Evolutionary conservation across 2,797 vertebrate species (phyloP), one percentile per base, ranked within the genome.

Genomic region (Falco columbarius): DNA sequence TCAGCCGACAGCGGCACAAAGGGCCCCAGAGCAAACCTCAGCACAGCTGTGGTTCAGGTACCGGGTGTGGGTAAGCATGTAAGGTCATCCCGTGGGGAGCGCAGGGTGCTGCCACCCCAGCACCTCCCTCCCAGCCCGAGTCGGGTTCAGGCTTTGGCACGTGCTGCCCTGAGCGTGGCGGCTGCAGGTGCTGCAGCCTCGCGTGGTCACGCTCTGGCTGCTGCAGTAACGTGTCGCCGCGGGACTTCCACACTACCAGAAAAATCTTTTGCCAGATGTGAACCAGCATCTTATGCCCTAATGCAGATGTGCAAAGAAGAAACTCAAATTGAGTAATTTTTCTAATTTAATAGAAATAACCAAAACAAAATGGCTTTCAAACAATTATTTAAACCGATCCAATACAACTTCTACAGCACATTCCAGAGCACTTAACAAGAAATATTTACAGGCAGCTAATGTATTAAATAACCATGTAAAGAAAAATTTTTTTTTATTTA

Each of bases 311-410:
- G 68, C 75, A 93, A 96, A 94, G 91, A 95, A 96, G 66, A 90
- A 97, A 97, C 97, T 97, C 97, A 27, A 96, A 90, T 93, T 95
- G 97, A 86, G 80, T 93, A 81, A 73, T 97, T 97, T 98, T 97
- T 97, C 97, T 97, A 93, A 98, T 98, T 98, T 98, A 98, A 98
- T 98, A 98, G 98, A 98, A 98, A 98, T 97, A 98, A 98, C 90
- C 95, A 95, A 98, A 98, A 96, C 98, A 97, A 98, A 97, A 94
- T 95, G 91, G 72, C 93, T 98, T 98, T 95, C 96, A 98, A 98
- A 98, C 98, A 98, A 98, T 96, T 96, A 91, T 98, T 98, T 95
- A 95, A 98, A 98, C 96, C 84, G 96, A 98, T 96, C 97, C 97
- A 97, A 89, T 97, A 98, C 98, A 98, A 97, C 93, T 97, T 97